These are phyloP conservation scores for Incurvaria masculella DNA, from an alignment of 2,888 invertebrate genomes.

Conservation along the genomic window DNA sequence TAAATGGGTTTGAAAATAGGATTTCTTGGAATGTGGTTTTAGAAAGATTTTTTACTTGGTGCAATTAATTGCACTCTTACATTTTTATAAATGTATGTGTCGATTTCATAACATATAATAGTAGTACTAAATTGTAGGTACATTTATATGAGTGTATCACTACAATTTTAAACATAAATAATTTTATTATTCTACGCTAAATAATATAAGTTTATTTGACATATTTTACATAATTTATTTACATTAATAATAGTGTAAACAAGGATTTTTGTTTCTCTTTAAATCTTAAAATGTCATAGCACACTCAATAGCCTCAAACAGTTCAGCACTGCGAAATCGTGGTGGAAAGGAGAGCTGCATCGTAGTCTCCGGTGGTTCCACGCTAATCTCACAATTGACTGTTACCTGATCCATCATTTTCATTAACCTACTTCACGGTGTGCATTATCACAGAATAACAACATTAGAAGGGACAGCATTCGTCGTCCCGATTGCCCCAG, in stretches of 20 bases:
- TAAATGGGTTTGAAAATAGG: background rate
- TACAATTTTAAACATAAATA: conserved; percentile 13
- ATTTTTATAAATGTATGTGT: conserved; percentile 2
- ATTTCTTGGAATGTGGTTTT: conserved; percentile 46
- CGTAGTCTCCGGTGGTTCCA: no score
- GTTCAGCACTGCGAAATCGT: no score
- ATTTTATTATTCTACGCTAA: conserved; percentile 24
- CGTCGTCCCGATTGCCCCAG: conserved; percentile 51
- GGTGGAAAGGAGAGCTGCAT: no score
- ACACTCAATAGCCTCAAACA: conserved; percentile 25
- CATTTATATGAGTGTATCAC: conserved; percentile 12
- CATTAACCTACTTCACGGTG: conserved; percentile 28
- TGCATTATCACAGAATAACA: conserved; percentile 57
- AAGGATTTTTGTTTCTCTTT: conserved; percentile 46
- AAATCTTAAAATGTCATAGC: conserved; percentile 44
- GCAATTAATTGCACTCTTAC: conserved; percentile 50
- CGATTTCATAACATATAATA: background rate
- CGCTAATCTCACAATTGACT: background rate
- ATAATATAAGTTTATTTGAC: conserved; percentile 27
- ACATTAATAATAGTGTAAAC: conserved; percentile 46
- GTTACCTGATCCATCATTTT: background rate
- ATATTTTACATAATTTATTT: conserved; percentile 38
- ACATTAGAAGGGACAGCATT: conserved; percentile 43
- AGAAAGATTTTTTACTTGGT: conserved; percentile 38
- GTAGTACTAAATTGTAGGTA: conserved; percentile 19